Percentiles rank a stretch among this genome's conserved stretches.
Conservation (phyloP, 2,113 vertebrate genomes). For the Onychostruthus taczanowskii region DNA sequence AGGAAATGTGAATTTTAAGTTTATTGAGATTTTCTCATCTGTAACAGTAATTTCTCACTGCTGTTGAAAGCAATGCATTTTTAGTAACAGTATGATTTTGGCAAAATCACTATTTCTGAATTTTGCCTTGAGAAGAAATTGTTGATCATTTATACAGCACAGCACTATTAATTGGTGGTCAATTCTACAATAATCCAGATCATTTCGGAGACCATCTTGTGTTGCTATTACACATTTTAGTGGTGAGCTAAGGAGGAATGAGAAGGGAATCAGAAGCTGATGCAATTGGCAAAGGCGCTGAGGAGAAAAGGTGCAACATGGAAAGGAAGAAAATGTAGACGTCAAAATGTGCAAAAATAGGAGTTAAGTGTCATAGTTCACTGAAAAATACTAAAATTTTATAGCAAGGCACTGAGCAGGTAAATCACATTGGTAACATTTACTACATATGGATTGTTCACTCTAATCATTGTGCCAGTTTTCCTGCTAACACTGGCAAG, state of each 20-base stretch:
- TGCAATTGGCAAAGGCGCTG: neutral
- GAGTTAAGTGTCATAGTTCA: neutral
- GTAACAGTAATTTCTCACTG: neutral
- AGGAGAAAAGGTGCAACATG: neutral
- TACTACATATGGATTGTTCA: neutral
- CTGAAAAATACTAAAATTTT: neutral
- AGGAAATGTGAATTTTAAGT: neutral
- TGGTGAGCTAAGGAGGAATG: neutral
- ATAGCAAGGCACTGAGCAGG: neutral
- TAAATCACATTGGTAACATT: neutral
- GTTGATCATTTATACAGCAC: neutral
- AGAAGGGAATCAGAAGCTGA: neutral
- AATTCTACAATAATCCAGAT: neutral
- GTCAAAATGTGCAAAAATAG: neutral
- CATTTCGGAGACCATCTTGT: neutral
- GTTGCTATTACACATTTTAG: neutral
- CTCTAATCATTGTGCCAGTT: neutral
- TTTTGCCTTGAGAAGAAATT: neutral
- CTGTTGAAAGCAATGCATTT: neutral
- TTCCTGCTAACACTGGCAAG: neutral
- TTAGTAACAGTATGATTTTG: neutral
- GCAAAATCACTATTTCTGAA: neutral
- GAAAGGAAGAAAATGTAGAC: neutral
- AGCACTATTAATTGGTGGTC: neutral
- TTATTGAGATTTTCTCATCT: neutral